Evolutionary conservation across 2,888 invertebrate genomes (phyloP).

Genomic region (Pseudococcus longispinus): DNA sequence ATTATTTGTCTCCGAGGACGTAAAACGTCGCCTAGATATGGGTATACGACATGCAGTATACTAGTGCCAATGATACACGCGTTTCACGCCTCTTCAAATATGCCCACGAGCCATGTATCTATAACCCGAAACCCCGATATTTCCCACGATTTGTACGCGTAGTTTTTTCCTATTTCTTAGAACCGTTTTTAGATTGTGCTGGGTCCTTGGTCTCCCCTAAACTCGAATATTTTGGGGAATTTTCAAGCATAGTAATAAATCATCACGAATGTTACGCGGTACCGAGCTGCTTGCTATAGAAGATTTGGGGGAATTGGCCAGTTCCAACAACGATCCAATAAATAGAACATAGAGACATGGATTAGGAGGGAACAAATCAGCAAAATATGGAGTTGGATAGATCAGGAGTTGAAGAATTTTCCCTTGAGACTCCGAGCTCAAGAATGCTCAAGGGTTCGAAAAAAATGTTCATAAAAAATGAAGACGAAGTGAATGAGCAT

Average conservation of each 20-base stretch:
- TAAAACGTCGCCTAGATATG: neutral
- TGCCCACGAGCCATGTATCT: neutral
- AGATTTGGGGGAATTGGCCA: neutral
- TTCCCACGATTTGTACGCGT: neutral
- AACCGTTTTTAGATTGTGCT: no score
- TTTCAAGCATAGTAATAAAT: neutral
- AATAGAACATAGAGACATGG: no score
- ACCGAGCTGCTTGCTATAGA: neutral
- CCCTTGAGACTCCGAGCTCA: no score
- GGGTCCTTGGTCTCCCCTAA: neutral
- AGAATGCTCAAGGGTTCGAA: no score
- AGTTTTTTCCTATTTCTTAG: no score
- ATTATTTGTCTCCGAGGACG: constrained; percentile 16
- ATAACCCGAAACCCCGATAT: neutral
- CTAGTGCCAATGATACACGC: neutral
- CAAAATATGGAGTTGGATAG: no score
- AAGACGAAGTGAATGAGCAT: no score
- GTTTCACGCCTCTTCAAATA: neutral
- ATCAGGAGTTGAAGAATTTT: no score
- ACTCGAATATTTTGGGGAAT: no score
- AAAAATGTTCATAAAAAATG: no score
- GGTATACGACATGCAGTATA: neutral
- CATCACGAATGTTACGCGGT: neutral
- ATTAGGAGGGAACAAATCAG: no score
- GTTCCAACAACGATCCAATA: neutral